A percentile compares a stretch with the other conserved stretches of the same genome.
Conservation (phyloP, 35 echinoderm and acorn worm species). For the Anneissia japonica region DNA sequence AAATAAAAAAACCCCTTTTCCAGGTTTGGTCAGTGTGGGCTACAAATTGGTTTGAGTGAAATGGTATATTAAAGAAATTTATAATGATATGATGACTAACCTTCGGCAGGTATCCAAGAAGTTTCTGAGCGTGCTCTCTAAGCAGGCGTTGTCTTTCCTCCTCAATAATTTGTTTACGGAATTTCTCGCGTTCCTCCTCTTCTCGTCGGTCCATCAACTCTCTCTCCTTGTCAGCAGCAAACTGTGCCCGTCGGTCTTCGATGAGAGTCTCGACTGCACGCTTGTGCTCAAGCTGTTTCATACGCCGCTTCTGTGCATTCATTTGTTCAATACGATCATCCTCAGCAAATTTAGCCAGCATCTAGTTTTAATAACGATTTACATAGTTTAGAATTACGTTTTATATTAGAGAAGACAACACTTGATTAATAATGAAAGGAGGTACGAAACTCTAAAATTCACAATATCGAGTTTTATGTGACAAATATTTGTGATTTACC, state of each 20-base stretch:
- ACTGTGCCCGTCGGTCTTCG: slow-evolving; percentile 72
- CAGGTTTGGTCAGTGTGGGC: no score
- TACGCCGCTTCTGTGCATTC: slow-evolving; percentile 98
- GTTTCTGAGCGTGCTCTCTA: slow-evolving; percentile 83
- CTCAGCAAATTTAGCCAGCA: slow-evolving; percentile 96
- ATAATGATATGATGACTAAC: slow-evolving; percentile 25
- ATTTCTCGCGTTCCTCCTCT: slow-evolving; percentile 73
- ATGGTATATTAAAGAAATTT: no score
- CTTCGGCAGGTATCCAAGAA: slow-evolving; percentile 93
- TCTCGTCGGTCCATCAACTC: slow-evolving; percentile 62
- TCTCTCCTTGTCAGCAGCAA: slow-evolving; percentile 64
- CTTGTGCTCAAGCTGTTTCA: slow-evolving; percentile 97
- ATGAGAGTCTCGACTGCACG: slow-evolving; percentile 74
- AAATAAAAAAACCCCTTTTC: no score
- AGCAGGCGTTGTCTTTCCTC: slow-evolving; percentile 86
- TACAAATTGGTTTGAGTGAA: no score
- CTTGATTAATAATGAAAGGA: no score
- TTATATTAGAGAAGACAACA: no score
- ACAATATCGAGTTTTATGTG: no score
- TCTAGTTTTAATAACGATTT: slow-evolving; percentile 47
- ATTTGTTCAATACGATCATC: slow-evolving; percentile 96
- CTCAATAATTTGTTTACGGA: slow-evolving; percentile 88
- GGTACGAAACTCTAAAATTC: no score
- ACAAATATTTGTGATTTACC: no score
- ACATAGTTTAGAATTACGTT: no score